A percentile compares a stretch with the other conserved stretches of the same genome.
These are phyloP conservation scores for Podarcis muralis DNA, from an alignment of 2,113 vertebrate genomes.

Conservation along the genomic window DNA sequence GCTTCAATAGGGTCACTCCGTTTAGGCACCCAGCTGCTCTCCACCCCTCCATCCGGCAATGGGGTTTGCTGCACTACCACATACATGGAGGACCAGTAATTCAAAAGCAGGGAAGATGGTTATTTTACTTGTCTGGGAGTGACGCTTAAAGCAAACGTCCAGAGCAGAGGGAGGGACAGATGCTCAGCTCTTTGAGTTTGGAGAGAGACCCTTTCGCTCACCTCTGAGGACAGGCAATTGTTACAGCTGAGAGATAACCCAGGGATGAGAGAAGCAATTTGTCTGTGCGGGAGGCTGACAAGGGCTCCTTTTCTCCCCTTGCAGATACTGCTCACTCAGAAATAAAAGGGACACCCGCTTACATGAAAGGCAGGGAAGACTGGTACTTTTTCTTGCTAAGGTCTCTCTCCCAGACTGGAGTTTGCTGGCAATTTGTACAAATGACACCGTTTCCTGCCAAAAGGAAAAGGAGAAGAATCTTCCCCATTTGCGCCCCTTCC, in stretches of 20 bases:
- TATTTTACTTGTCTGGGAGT: conserved; percentile 27
- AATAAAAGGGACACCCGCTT: conserved; percentile 63
- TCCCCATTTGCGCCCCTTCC: neutral
- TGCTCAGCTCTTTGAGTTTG: neutral
- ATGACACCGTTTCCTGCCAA: conserved; percentile 51
- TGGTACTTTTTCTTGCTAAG: conserved; percentile 54
- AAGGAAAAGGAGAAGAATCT: conserved; percentile 40
- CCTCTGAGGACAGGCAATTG: conserved; percentile 41
- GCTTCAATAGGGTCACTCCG: accelerated
- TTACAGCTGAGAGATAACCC: conserved; percentile 57
- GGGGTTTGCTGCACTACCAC: neutral
- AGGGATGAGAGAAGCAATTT: conserved; percentile 59
- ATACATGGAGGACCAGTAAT: neutral
- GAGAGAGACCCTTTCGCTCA: conserved; percentile 24
- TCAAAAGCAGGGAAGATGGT: conserved; percentile 28
- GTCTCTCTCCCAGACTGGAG: conserved; percentile 59
- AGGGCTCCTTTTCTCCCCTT: conserved; percentile 57
- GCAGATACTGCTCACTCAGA: conserved; percentile 59
- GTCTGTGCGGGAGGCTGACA: conserved; percentile 46
- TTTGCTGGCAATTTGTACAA: conserved; percentile 66
- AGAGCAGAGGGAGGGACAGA: accelerated
- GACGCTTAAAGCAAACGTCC: neutral
- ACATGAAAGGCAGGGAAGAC: conserved; percentile 65
- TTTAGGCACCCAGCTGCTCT: neutral
- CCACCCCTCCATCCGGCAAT: too few relatives aligned